These are phyloP conservation scores for Rhea americana DNA, from an alignment of 2,113 vertebrate genomes.

Conservation along the genomic window DNA sequence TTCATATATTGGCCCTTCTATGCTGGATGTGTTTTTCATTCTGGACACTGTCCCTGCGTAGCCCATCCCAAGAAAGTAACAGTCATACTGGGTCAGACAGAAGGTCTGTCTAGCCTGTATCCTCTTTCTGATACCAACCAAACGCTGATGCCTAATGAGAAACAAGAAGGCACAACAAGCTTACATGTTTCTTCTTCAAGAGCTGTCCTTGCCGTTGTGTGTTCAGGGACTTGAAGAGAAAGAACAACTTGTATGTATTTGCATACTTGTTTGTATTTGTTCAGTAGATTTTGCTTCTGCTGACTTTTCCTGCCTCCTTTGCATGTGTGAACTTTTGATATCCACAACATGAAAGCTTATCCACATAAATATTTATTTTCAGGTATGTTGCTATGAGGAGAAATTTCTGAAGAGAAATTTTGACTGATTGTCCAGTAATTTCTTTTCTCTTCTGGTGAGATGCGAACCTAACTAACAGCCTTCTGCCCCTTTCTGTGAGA, in stretches of 20 bases:
- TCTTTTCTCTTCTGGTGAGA: not conserved
- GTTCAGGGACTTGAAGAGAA: not conserved
- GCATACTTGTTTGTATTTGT: no score
- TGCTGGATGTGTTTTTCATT: not conserved
- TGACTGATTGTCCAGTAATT: not conserved
- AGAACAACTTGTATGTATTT: not conserved
- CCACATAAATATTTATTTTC: not conserved
- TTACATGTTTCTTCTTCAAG: not conserved
- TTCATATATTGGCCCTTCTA: not conserved
- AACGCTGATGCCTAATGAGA: not conserved
- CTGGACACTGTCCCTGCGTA: not conserved
- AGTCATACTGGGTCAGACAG: not conserved
- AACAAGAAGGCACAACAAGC: not conserved
- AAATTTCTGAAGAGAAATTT: not conserved
- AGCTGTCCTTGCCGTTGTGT: not conserved
- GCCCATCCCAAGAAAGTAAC: not conserved
- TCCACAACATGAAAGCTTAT: not conserved
- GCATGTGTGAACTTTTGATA: not conserved
- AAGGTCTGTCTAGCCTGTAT: not conserved
- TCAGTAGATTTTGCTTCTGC: not conserved
- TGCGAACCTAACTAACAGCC: not conserved
- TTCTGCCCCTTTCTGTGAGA: not conserved
- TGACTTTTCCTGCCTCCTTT: not conserved
- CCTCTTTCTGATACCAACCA: not conserved
- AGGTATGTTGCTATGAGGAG: not conserved